Evolutionary conservation across 2,113 vertebrate species (phyloP).

Genomic region (Scartelaos histophorus): DNA sequence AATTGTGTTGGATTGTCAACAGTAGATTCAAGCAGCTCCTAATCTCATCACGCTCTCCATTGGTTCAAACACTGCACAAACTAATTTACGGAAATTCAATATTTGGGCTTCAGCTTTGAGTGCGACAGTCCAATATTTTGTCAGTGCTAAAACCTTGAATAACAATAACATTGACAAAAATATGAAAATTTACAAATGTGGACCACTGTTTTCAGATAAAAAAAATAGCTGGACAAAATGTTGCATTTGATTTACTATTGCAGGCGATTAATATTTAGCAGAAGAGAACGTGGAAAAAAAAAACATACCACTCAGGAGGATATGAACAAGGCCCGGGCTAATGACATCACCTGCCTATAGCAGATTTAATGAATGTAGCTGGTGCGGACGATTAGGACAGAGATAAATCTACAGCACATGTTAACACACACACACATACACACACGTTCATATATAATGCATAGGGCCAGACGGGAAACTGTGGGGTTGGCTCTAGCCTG

Average conservation of each 20-base stretch:
- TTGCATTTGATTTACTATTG: neutral
- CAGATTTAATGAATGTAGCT: constrained; percentile 43
- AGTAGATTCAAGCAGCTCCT: neutral
- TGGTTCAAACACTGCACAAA: constrained; percentile 4
- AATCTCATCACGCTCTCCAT: neutral
- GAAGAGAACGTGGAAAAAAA: constrained; percentile 16
- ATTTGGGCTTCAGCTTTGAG: constrained; percentile 8
- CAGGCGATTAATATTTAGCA: constrained; percentile 13
- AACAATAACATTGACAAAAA: neutral
- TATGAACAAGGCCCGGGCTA: constrained; percentile 8
- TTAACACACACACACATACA: constrained; percentile 34
- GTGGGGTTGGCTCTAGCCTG: constrained; percentile 69
- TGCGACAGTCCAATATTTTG: constrained; percentile 8
- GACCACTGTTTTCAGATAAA: neutral
- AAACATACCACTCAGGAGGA: constrained; percentile 10
- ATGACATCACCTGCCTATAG: constrained; percentile 53
- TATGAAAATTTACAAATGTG: neutral
- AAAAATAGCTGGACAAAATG: neutral
- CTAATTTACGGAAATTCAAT: neutral
- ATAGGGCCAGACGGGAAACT: constrained; percentile 16
- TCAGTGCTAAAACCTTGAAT: constrained; percentile 3
- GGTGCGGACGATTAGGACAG: constrained; percentile 36
- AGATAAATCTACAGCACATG: constrained; percentile 39
- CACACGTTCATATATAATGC: constrained; percentile 30
- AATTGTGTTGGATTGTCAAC: neutral